phyloP scores from a whole-genome alignment of 2,888 invertebrate genomes.

The Caenorhabditis sp. region DNA sequence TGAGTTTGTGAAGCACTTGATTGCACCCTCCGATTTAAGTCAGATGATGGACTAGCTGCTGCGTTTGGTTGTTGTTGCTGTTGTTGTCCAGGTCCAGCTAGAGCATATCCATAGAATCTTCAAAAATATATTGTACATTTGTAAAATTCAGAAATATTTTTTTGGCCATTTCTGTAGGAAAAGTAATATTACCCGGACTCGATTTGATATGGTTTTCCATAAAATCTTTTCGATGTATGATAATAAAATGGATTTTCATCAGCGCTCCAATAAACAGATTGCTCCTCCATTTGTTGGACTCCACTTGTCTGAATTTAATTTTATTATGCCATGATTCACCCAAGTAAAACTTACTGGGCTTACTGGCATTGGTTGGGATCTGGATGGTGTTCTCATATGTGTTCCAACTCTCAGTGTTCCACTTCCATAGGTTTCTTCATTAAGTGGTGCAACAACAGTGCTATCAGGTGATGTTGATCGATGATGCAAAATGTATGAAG shows the following conservation, averaged over 20 bases:
- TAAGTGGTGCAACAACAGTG: constrained; percentile 56
- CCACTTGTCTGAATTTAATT: constrained; percentile 15
- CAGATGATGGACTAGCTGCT: constrained; percentile 16
- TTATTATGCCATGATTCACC: not conserved
- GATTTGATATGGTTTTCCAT: constrained; percentile 68
- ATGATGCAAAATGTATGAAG: constrained; percentile 66
- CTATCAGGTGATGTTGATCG: constrained; percentile 53
- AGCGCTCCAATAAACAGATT: constrained; percentile 70
- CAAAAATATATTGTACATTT: constrained; percentile 7
- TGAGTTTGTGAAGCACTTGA: constrained; percentile 59
- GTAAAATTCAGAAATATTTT: too few species aligned
- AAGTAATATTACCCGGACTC: constrained; percentile 56
- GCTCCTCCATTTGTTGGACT: constrained; percentile 68
- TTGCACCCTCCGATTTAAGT: constrained; percentile 50
- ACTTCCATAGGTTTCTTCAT: constrained; percentile 53
- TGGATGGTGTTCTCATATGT: constrained; percentile 35
- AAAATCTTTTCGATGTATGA: constrained; percentile 67
- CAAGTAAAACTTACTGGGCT: constrained; percentile 30
- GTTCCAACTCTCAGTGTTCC: constrained; percentile 44
- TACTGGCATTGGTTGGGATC: constrained; percentile 17
- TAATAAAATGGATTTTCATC: constrained; percentile 71
- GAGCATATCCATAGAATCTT: constrained; percentile 62
- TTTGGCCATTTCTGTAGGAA: too few species aligned
- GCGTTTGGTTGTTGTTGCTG: not conserved
- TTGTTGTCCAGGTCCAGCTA: constrained; percentile 42